Base-by-base conservation (phyloP, 2,888 invertebrate genomes). In the Pristionchus entomophagus region DNA sequence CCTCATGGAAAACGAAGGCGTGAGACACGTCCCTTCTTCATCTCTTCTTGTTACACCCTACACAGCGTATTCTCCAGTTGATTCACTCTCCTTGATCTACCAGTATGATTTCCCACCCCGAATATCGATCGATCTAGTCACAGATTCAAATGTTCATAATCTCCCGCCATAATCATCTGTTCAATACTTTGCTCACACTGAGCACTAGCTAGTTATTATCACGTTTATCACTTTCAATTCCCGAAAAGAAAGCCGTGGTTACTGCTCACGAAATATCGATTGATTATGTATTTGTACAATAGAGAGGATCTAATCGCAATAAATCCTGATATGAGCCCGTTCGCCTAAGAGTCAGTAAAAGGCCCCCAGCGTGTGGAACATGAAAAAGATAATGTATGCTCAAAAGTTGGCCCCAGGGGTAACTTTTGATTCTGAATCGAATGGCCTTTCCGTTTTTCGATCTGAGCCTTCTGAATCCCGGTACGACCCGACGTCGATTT, bases 271-370 rank as follows among this genome's bases (percentile, higher is more conserved):
- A 69, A 56, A 69, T 69, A 69, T 69, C 69, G 69, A 69, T 29
- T 69, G 69, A 69, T 69, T 69, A 69, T 69, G 69, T 69, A 69
- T 69, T 69, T 69, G 69, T 69, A 38, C 69, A 69, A 12, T 65
- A 65, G 69, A 69, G 35, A 38, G 69, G n/a, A n/a, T n/a, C n/a
- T 22, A 38, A 59, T 29, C 35, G 38, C 69, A 38, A 69, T 69
- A 38, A 69, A 69, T 38, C 35, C 12, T 69, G 69, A 69, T 69
- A 69, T 69, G 69, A 69, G 22, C 5, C n/a, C n/a, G n/a, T n/a
- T n/a, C n/a, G n/a, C n/a, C n/a, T n/a, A n/a, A n/a, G n/a, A n/a
- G n/a, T n/a, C n/a, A n/a, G n/a, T n/a, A n/a, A n/a, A n/a, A n/a
- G n/a, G n/a, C n/a, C n/a, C n/a, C n/a, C n/a, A n/a, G n/a, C n/a